Evolutionary conservation across 2,797 vertebrate genomes (phyloP).

Genomic region (Myiothlypis chrysogaster): DNA sequence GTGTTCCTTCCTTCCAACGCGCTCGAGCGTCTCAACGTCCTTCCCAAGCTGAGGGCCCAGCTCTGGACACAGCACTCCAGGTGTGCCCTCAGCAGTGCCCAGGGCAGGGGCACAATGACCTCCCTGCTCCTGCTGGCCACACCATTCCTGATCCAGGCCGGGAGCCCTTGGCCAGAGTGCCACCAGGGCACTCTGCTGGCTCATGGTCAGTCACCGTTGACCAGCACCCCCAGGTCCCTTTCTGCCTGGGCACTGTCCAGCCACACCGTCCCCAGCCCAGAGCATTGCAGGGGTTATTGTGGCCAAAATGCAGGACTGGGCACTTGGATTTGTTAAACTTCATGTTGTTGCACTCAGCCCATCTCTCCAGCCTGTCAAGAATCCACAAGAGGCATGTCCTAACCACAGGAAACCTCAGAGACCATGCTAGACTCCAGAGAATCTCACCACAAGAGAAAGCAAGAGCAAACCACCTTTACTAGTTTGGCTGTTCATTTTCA

Average conservation of each 20-base stretch:
- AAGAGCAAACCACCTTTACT: not conserved
- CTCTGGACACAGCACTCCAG: not conserved
- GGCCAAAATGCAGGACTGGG: not conserved
- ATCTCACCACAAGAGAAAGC: not conserved
- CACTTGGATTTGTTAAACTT: not conserved
- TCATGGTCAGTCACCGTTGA: not conserved
- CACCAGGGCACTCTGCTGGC: not conserved
- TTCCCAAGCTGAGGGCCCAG: not conserved
- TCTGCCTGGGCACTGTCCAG: not conserved
- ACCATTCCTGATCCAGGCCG: not conserved
- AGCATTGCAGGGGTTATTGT: not conserved
- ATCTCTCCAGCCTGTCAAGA: not conserved
- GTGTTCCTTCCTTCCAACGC: not conserved
- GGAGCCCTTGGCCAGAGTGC: not conserved
- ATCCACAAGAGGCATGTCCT: not conserved
- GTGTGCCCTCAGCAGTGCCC: not conserved
- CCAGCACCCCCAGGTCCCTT: not conserved
- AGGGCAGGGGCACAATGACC: not conserved
- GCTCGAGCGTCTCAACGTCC: fast-evolving
- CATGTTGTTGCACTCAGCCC: fast-evolving
- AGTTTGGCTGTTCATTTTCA: not conserved
- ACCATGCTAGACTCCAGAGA: not conserved
- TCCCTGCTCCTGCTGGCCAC: not conserved
- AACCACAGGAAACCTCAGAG: not conserved
- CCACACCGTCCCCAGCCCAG: not conserved